Evolutionary conservation across 2,113 vertebrate genomes (phyloP).

Genomic region (Leucopsar rothschildi): DNA sequence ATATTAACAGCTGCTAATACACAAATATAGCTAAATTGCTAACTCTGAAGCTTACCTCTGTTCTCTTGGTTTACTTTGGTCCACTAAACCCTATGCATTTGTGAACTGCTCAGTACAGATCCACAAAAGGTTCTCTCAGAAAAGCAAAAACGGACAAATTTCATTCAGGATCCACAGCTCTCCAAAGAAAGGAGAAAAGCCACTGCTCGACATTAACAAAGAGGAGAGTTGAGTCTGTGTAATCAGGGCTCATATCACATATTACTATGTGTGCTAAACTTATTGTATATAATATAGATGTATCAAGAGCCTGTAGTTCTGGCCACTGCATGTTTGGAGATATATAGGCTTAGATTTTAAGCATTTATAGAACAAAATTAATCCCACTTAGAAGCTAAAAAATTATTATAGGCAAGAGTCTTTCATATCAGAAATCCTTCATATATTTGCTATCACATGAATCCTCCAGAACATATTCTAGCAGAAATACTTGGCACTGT

Average conservation of each 20-base stretch:
- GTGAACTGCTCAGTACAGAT: not conserved
- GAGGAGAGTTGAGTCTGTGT: not conserved
- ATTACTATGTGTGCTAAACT: not conserved
- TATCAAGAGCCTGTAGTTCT: not conserved
- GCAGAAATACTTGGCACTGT: constrained; percentile 33
- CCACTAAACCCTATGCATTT: not conserved
- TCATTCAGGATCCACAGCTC: not conserved
- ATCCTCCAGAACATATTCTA: not conserved
- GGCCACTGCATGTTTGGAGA: not conserved
- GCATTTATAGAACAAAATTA: not conserved
- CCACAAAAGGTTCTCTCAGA: not conserved
- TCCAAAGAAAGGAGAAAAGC: not conserved
- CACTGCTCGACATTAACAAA: not conserved
- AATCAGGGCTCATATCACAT: not conserved
- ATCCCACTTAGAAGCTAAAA: constrained; percentile 6
- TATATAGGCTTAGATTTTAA: not conserved
- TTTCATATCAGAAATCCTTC: constrained; percentile 33
- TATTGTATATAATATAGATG: not conserved
- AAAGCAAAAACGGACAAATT: not conserved
- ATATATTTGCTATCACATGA: constrained; percentile 42
- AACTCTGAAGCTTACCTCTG: not conserved
- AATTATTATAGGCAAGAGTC: not conserved
- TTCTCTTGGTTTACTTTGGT: not conserved
- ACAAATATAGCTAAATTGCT: not conserved
- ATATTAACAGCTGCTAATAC: not conserved